Evolutionary conservation across 1,140 invertebrate species (phyloP).

Genomic region (Pachypeltis micranthus): DNA sequence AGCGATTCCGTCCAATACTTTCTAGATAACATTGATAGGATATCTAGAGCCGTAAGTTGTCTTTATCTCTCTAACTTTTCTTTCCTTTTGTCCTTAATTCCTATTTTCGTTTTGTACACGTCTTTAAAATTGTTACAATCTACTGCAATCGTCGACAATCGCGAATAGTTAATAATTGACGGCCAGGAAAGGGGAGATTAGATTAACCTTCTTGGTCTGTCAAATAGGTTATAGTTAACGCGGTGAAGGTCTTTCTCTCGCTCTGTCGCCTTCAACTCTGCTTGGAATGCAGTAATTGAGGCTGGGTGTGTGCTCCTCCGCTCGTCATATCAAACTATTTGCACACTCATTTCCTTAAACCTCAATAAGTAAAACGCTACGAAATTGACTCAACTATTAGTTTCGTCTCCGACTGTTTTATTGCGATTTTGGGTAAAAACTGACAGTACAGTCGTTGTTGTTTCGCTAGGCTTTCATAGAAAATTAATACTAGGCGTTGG

Average conservation of each 20-base stretch:
- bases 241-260: background rate
- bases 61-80: background rate
- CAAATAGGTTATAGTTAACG: background rate
- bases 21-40: slow-evolving; percentile 78
- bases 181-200: too few species aligned
- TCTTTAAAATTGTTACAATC: too few species aligned
- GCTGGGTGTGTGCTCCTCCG: background rate
- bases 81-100: background rate
- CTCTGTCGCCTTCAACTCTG: background rate
- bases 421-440: too few species aligned
- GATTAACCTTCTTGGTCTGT: background rate
- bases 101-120: too few species aligned
- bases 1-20: slow-evolving; percentile 92
- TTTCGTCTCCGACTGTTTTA: too few species aligned
- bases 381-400: too few species aligned
- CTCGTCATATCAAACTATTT: background rate
- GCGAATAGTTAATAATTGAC: too few species aligned
- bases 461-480: too few species aligned
- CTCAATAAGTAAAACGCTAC: too few species aligned
- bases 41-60: slow-evolving; percentile 52
- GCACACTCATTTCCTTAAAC: background rate
- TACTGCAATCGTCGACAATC: too few species aligned
- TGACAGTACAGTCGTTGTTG: too few species aligned
- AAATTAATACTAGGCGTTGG: too few species aligned
- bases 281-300: background rate